Base-by-base conservation (phyloP, 2,113 vertebrate species). In the Panthera uncia region DNA sequence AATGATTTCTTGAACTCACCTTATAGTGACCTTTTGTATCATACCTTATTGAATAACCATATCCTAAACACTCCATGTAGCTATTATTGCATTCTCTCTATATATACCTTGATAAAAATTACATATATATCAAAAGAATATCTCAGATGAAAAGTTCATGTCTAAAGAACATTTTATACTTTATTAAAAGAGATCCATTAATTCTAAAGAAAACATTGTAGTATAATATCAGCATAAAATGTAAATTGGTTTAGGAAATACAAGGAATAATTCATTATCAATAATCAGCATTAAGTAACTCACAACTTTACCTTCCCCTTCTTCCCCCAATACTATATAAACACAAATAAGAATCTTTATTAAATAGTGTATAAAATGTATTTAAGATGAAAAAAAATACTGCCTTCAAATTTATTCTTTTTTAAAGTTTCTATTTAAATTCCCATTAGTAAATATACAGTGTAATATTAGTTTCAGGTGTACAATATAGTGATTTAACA, bases 1-100 rank as follows among this genome's bases (percentile, higher is more conserved):
- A 96, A 97, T 79, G 85, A 96, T 98, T 98, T 97, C 65, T 91
- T 87, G 93, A 96, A 68, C 31, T 68, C n/a, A 48, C 84, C 63
- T 96, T 5, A 23, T 7, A 80, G 79, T 85, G 89, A 93, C 81
- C 61, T 80, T 87, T 74, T 95, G 92, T 95, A 85, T 57, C 94
- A 93, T 0, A 0, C 82, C 83, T 94, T 33, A 76, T 61, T 11
- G 23, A 97, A 45, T 95, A 95, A 80, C 45, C 86, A 97, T 85
- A 82, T 25, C 31, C 38, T 83, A 97, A 89, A 69, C 14, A 89
- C 8, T 12, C 5, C 2, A n/a, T 16, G 11, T 48, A 61, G 33
- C 25, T 91, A 41, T 97, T 84, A 94, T 9, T 66, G 48, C 68
- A 74, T 66, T 85, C 4, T 69, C 48, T 50, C 45, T 52, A 11